These are phyloP conservation scores for Spilogale gracilis DNA, from an alignment of 2,113 vertebrate species.

Conservation along the genomic window DNA sequence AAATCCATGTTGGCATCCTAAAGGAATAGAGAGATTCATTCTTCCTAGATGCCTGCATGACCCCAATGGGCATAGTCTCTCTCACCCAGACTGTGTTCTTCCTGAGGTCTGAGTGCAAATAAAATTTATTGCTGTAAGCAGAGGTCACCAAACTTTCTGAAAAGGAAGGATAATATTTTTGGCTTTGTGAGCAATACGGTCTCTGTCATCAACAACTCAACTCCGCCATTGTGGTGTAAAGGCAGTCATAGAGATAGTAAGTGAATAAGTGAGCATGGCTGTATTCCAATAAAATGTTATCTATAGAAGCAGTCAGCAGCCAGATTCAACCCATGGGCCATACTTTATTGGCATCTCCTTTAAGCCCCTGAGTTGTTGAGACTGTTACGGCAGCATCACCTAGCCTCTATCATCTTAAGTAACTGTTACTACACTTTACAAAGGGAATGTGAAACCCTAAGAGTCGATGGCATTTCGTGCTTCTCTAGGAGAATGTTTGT, in stretches of 20 bases:
- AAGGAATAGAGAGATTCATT: neutral
- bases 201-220: neutral
- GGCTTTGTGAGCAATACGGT: neutral
- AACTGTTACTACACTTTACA: neutral
- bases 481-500: neutral
- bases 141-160: neutral
- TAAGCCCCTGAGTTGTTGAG: neutral
- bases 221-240: neutral
- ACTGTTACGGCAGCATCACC: neutral
- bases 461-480: neutral
- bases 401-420: neutral
- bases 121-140: neutral
- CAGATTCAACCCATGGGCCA: neutral
- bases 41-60: neutral
- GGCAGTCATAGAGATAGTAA: neutral
- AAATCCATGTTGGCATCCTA: neutral
- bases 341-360: neutral
- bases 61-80: neutral
- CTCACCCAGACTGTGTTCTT: neutral
- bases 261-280: neutral
- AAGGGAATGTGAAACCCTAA: neutral
- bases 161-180: neutral
- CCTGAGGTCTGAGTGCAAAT: neutral
- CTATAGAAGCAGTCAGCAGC: neutral
- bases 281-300: constrained; percentile 32